Evolutionary conservation across 2,113 vertebrate genomes (phyloP), one percentile per base, ranked within the genome.

Genomic region (Tupaia tana): DNA sequence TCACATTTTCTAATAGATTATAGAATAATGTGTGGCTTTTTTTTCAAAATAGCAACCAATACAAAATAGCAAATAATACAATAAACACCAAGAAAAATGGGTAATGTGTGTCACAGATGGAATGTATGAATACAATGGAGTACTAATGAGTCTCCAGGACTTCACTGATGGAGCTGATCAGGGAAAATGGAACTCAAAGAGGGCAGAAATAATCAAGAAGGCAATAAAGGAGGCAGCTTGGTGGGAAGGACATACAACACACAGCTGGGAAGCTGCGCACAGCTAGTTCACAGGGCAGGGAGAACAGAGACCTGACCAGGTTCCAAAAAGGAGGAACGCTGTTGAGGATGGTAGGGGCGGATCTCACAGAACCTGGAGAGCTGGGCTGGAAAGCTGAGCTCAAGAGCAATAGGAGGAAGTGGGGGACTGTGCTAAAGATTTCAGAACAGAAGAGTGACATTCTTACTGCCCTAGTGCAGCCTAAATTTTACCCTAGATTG

Each of bases 1-100:
- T 75, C 20, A 86, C 31, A 69, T 59, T 96, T 95, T 79, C 64
- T 43, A 80, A 91, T 66, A 52, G 22, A 59, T n/a, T 83, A 22
- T 24, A 93, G 56, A 90, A 86, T 69, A 86, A 74, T 20, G 59
- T 24, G 61, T 59, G 27, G 9, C 6, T 27, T 61, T 66, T 95
- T 95, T 84, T 90, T 10, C 12, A 77, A 90, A 90, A 61, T 71
- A 77, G 58, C 7, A 73, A 74, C 16, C 70, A 66, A 70, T n/a
- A 83, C 3, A 87, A 91, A 93, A 75, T 8, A 86, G 16, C 52
- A 66, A 56, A 25, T 78, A 31, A 58, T 64, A 54, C 6, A 25
- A 34, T 31, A 81, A 82, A 88, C 3, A 31, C n/a, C 61, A 64
- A 89, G n/a, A 69, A 86, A 73, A n/a, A 9, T 22, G 58, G 64